Evolutionary conservation across 2,113 vertebrate species (phyloP).

Genomic region (Apistogramma diplotaenia): DNA sequence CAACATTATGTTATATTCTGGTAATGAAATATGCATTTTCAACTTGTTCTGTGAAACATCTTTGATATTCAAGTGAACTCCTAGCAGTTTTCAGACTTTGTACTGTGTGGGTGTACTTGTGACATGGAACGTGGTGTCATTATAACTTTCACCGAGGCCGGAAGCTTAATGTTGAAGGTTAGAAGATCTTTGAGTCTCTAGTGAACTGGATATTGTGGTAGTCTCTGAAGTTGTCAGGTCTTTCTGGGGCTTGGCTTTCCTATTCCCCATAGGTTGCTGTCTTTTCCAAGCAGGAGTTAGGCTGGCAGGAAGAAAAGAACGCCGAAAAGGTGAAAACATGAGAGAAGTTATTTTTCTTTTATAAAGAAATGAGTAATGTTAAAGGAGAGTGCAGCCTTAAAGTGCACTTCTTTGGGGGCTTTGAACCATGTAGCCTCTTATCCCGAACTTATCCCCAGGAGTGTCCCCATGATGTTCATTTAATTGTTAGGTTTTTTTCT

Average conservation of each 20-base stretch:
- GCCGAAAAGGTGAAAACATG: slow-evolving; percentile 59
- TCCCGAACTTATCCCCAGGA: slow-evolving; percentile 55
- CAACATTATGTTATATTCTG: neutral
- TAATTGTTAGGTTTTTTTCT: slow-evolving; percentile 50
- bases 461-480: slow-evolving; percentile 42
- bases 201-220: slow-evolving; percentile 63
- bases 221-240: slow-evolving; percentile 66
- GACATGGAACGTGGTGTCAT: neutral
- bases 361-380: slow-evolving; percentile 54
- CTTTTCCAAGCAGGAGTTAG: slow-evolving; percentile 64
- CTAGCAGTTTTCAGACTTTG: neutral
- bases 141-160: slow-evolving; percentile 67
- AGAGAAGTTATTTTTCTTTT: slow-evolving; percentile 45
- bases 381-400: slow-evolving; percentile 55
- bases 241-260: slow-evolving; percentile 68
- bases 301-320: slow-evolving; percentile 58
- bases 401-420: slow-evolving; percentile 56
- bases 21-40: neutral
- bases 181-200: slow-evolving; percentile 39
- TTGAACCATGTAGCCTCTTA: slow-evolving; percentile 57
- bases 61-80: neutral
- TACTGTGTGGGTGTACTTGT: neutral
- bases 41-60: neutral
- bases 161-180: slow-evolving; percentile 57
- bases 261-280: slow-evolving; percentile 70